Conservation (phyloP, 2,888 invertebrate genomes). For the Formica aserva region DNA sequence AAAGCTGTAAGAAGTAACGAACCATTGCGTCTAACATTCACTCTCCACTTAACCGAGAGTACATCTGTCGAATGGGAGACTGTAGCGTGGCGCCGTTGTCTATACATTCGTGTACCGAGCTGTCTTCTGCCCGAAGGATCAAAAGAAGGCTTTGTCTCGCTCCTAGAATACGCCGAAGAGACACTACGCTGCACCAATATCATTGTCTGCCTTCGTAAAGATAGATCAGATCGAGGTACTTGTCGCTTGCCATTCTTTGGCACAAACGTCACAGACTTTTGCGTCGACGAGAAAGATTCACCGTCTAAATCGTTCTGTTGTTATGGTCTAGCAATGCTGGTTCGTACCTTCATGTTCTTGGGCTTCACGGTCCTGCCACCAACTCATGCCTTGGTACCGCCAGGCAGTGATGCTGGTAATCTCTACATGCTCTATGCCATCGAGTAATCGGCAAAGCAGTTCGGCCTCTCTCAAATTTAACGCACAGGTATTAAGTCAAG, state of each 20-base stretch:
- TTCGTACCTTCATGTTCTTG: slow-evolving; percentile 98
- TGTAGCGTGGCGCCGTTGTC: slow-evolving; percentile 91
- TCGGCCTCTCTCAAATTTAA: slow-evolving; percentile 81
- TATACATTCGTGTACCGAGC: slow-evolving; percentile 96
- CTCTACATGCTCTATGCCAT: slow-evolving; percentile 88
- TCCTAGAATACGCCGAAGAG: slow-evolving; percentile 98
- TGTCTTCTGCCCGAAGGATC: slow-evolving; percentile 96
- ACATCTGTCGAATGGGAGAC: slow-evolving; percentile 95
- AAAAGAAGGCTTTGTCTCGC: slow-evolving; percentile 97
- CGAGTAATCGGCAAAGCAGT: slow-evolving; percentile 83
- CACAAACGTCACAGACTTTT: slow-evolving; percentile 55
- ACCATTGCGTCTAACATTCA: slow-evolving; percentile 91
- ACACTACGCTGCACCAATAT: slow-evolving; percentile 93
- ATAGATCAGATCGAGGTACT: slow-evolving; percentile 92
- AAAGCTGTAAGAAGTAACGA: slow-evolving; percentile 91
- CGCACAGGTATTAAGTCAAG: slow-evolving; percentile 76
- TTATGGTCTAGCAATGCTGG: slow-evolving; percentile 89
- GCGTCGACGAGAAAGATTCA: slow-evolving; percentile 53
- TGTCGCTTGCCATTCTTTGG: slow-evolving; percentile 68
- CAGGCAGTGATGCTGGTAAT: slow-evolving; percentile 89
- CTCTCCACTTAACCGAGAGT: slow-evolving; percentile 92
- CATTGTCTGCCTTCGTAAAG: slow-evolving; percentile 93
- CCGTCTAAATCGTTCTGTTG: slow-evolving; percentile 73
- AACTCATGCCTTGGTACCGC: slow-evolving; percentile 91
- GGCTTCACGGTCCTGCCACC: slow-evolving; percentile 96